A percentile compares a stretch with the other conserved stretches of the same genome.
These are phyloP conservation scores for Neodiprion virginianus DNA, from an alignment of 1,140 invertebrate species.

Conservation along the genomic window DNA sequence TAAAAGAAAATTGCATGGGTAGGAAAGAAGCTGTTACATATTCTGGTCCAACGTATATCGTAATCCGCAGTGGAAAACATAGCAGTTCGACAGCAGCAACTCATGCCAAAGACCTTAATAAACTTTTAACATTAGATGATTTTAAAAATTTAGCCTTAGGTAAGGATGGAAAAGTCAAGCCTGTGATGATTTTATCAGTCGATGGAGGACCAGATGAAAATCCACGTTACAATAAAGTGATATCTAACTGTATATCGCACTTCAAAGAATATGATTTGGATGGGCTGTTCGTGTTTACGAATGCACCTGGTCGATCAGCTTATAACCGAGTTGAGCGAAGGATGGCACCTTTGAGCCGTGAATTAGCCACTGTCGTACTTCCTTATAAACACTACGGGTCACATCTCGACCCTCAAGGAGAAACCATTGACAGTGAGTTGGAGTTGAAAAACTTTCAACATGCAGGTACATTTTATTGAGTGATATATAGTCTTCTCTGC, in stretches of 20 bases:
- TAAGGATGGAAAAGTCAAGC: slow-evolving; percentile 45
- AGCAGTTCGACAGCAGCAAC: slow-evolving; percentile 40
- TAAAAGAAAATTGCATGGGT: slow-evolving; percentile 39
- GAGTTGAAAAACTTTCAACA: slow-evolving; percentile 44
- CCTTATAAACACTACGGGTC: slow-evolving; percentile 48
- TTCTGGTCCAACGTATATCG: slow-evolving; percentile 52
- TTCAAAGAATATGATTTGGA: slow-evolving; percentile 45
- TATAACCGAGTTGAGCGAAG: slow-evolving; percentile 41
- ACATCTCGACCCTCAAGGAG: slow-evolving; percentile 46
- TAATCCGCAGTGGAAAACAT: slow-evolving; percentile 46
- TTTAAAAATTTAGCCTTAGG: slow-evolving; percentile 33
- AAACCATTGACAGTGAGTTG: slow-evolving; percentile 46
- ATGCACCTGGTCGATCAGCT: slow-evolving; percentile 51
- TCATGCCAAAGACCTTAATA: slow-evolving; percentile 40
- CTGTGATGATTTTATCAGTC: slow-evolving; percentile 48
- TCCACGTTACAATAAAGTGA: slow-evolving; percentile 29
- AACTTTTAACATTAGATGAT: slow-evolving; percentile 33
- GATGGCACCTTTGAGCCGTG: slow-evolving; percentile 51
- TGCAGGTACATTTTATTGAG: slow-evolving; percentile 28
- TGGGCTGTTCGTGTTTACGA: slow-evolving; percentile 52
- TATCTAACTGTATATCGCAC: slow-evolving; percentile 34
- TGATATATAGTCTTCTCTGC: too few relatives aligned
- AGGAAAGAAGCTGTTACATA: slow-evolving; percentile 35
- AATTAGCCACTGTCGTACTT: slow-evolving; percentile 48
- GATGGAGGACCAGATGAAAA: slow-evolving; percentile 56